Percentiles rank a stretch among this genome's conserved stretches.
phyloP scores from a whole-genome alignment of 2,797 vertebrate species.

The Sylvia borin region DNA sequence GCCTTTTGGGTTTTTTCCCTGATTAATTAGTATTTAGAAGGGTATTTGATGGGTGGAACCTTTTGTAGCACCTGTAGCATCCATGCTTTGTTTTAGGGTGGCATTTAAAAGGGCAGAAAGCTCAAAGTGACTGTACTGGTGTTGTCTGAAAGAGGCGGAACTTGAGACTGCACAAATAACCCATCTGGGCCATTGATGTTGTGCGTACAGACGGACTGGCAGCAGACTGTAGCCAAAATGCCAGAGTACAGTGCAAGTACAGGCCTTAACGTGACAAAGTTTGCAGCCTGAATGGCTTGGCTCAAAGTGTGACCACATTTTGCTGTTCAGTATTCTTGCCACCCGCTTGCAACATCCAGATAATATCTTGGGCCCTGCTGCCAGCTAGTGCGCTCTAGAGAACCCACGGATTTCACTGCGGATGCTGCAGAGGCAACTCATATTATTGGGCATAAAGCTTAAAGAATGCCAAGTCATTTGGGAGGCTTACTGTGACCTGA shows the following conservation, averaged over 20 bases:
- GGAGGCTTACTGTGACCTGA: conserved; percentile 23
- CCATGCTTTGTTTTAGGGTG: fast-evolving
- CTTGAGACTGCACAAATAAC: neutral
- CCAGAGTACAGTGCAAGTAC: neutral
- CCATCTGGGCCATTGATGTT: neutral
- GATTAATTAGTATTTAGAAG: neutral
- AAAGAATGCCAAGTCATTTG: conserved; percentile 13
- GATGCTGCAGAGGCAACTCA: neutral
- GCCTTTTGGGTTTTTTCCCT: fast-evolving
- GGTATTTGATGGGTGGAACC: neutral
- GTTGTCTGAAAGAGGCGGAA: neutral
- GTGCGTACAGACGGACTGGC: neutral
- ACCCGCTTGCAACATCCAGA: neutral
- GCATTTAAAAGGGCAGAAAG: neutral
- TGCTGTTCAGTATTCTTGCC: neutral
- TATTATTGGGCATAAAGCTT: neutral
- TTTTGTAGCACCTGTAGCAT: neutral
- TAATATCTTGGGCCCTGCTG: neutral
- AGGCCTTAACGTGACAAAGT: neutral
- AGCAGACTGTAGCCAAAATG: neutral
- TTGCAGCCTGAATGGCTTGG: neutral
- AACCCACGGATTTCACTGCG: neutral
- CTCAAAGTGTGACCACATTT: neutral
- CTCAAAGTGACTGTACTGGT: neutral
- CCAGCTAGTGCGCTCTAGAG: neutral